Evolutionary conservation across 2,113 vertebrate species (phyloP).

Genomic region (Zootoca vivipara): DNA sequence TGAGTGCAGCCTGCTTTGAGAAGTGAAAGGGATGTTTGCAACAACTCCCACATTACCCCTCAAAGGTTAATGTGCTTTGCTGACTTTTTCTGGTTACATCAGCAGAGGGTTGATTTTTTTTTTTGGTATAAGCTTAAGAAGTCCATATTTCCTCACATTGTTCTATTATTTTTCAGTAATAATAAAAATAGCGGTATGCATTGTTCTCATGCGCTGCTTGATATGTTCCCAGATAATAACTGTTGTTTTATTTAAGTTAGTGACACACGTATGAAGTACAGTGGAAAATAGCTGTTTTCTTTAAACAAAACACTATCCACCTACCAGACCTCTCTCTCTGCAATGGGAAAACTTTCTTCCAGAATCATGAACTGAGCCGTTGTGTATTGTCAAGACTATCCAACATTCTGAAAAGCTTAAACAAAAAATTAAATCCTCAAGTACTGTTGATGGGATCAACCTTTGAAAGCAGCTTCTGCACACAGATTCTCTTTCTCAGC

Average conservation of each 20-base stretch:
- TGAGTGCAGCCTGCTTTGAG: conserved; percentile 19
- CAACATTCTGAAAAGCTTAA: background rate
- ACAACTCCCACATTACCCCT: background rate
- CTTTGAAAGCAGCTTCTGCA: background rate
- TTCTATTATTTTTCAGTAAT: background rate
- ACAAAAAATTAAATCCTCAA: conserved; percentile 2
- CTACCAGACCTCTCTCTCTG: background rate
- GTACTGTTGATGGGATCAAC: background rate
- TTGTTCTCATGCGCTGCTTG: background rate
- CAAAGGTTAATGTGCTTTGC: conserved; percentile 13
- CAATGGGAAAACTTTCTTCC: conserved; percentile 21
- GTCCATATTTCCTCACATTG: background rate
- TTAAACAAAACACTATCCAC: background rate
- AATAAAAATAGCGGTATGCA: background rate
- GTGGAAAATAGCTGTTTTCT: background rate
- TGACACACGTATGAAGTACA: background rate
- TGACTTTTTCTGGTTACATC: background rate
- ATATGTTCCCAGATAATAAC: background rate
- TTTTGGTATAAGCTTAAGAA: background rate
- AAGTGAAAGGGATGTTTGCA: conserved; percentile 12
- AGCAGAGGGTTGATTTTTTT: background rate
- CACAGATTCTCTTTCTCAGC: background rate
- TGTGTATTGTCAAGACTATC: background rate
- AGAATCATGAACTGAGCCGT: background rate
- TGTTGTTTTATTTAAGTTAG: background rate